Evolutionary conservation across 1,140 invertebrate genomes (phyloP).

Genomic region (Drosophila pectinifera): DNA sequence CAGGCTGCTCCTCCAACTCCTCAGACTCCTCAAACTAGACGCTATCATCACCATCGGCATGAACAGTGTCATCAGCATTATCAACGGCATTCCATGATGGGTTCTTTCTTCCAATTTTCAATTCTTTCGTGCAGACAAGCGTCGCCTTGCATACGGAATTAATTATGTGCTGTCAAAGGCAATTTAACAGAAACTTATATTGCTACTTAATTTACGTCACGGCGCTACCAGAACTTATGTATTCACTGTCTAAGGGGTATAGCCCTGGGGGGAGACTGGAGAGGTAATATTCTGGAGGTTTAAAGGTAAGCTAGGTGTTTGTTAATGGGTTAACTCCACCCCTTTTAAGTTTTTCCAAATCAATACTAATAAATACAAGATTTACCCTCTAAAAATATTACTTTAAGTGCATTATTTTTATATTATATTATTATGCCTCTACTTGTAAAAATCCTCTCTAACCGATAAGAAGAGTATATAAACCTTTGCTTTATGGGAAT

Average conservation of each 20-base stretch:
- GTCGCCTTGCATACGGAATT: slow-evolving; percentile 74
- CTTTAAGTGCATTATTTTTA: no score
- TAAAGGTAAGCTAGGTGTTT: not conserved
- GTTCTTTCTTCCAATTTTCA: slow-evolving; percentile 63
- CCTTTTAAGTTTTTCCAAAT: no score
- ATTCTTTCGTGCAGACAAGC: slow-evolving; percentile 62
- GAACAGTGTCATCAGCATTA: slow-evolving; percentile 61
- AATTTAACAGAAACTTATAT: slow-evolving; percentile 82
- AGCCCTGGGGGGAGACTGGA: no score
- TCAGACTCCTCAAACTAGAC: slow-evolving; percentile 10
- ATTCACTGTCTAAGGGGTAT: slow-evolving; percentile 5
- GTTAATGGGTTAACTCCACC: no score
- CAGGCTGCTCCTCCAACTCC: slow-evolving; percentile 25
- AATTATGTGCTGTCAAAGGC: slow-evolving; percentile 78
- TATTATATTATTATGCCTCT: no score
- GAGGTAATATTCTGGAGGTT: not conserved
- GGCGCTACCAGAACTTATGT: slow-evolving; percentile 70
- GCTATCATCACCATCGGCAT: slow-evolving; percentile 65
- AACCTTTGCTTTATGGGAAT: no score
- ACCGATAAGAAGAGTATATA: not conserved
- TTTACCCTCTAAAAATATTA: no score
- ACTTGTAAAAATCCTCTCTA: no score
- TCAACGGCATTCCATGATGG: slow-evolving; percentile 70
- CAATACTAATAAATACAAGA: no score
- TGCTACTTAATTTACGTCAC: slow-evolving; percentile 82